Conservation (phyloP, 2,797 vertebrate species). For the Sebastes matsubarae region DNA sequence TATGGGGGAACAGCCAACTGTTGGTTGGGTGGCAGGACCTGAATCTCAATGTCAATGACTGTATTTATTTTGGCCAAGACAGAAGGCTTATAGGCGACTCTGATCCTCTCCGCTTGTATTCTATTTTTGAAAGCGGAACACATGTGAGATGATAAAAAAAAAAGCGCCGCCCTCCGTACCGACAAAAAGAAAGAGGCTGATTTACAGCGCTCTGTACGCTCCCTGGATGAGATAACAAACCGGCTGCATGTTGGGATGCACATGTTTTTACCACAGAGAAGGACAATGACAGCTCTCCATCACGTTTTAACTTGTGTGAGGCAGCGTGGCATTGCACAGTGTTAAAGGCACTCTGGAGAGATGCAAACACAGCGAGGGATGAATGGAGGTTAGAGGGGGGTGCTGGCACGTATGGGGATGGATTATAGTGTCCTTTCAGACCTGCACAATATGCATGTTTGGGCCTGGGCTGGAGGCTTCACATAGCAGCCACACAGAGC, state of each 20-base stretch:
- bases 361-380: constrained; percentile 67
- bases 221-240: constrained; percentile 62
- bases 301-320: constrained; percentile 62
- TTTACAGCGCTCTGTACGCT: constrained; percentile 26
- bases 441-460: constrained; percentile 77
- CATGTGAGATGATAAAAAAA: constrained; percentile 62
- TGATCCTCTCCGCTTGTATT: constrained; percentile 28
- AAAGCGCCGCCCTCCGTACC: constrained; percentile 1
- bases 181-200: constrained; percentile 9
- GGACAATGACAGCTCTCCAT: constrained; percentile 71
- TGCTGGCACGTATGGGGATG: constrained; percentile 68
- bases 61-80: constrained; percentile 50
- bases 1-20: constrained; percentile 64
- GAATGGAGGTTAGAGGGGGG: constrained; percentile 68
- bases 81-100: constrained; percentile 22
- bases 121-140: constrained; percentile 58
- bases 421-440: constrained; percentile 81
- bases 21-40: constrained; percentile 48
- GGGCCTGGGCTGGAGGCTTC: constrained; percentile 65
- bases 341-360: constrained; percentile 68
- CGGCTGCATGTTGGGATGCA: constrained; percentile 35
- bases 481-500: constrained; percentile 57
- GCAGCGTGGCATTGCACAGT: constrained; percentile 46
- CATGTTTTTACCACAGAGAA: constrained; percentile 66
- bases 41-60: constrained; percentile 67